Conservation (phyloP, 2,888 invertebrate genomes). For the Synanthedon vespiformis region DNA sequence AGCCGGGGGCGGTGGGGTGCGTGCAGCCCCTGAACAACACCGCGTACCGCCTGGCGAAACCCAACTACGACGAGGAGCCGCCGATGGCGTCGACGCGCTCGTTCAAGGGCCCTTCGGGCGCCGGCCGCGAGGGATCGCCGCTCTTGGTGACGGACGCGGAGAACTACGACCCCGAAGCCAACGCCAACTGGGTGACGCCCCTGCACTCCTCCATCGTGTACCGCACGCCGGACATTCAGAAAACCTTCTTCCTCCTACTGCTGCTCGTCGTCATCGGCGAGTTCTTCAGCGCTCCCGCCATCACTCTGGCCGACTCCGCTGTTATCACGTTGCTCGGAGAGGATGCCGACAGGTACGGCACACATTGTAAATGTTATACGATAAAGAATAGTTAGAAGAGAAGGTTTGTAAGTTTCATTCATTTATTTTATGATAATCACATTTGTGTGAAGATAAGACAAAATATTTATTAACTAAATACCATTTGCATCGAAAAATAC, state of each 20-base stretch:
- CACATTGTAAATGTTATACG: too few relatives aligned
- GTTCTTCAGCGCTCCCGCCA: slow-evolving; percentile 96
- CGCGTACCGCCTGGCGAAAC: slow-evolving; percentile 72
- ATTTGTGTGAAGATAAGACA: too few relatives aligned
- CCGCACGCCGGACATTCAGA: slow-evolving; percentile 88
- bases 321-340: slow-evolving; percentile 91
- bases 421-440: too few relatives aligned
- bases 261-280: slow-evolving; percentile 95
- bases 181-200: slow-evolving; percentile 87
- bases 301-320: slow-evolving; percentile 93
- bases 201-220: slow-evolving; percentile 95
- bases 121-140: slow-evolving; percentile 71
- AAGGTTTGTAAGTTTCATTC: too few relatives aligned
- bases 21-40: slow-evolving; percentile 71
- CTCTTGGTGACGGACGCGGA: slow-evolving; percentile 79
- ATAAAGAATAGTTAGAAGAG: background rate
- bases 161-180: slow-evolving; percentile 78
- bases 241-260: slow-evolving; percentile 94
- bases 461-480: too few relatives aligned
- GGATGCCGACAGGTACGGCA: slow-evolving; percentile 77
- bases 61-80: slow-evolving; percentile 58
- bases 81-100: slow-evolving; percentile 17
- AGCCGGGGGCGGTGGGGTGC: slow-evolving; percentile 93
- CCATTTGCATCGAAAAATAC: too few relatives aligned
- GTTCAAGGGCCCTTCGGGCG: slow-evolving; percentile 33